Base-by-base conservation (phyloP, 2,888 invertebrate genomes). In the Agonopterix arenella region DNA sequence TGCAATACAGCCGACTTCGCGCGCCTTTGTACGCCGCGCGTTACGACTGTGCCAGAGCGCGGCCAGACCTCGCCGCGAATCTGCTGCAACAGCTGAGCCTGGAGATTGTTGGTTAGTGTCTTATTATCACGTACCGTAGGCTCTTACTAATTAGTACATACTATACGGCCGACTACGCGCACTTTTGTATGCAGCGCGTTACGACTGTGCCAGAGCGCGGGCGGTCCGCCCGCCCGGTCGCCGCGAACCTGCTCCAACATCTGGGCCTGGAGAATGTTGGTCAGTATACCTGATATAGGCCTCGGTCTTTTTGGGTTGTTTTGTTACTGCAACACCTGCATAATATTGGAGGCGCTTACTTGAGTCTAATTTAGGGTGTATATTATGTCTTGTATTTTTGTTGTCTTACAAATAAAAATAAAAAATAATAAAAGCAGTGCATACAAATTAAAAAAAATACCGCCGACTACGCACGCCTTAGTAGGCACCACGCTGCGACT, bases 161-260 rank as follows among this genome's bases (percentile, higher is more conserved):
- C n/a, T n/a, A 16, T 94, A 92, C 81, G 92, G 92, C 48, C 90
- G 93, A 11, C 89, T 95, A 54, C 90, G 91, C 53, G 92, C 94
- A 38, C 93, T 93, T 36, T 80, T 95, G 59, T 91, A 93, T 72
- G 92, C 95, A 1, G 84, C 91, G 44, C 90, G 94, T 44, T 96
- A 93, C 90, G 94, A 95, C 70, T 90, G 93, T 9, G 93, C 94
- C 11, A 90, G 94, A 56, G 94, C 96, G 69, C 93, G 95, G 67
- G 93, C 94, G 43, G 96, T 96, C 72, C 90, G n/a, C n/a, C n/a
- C n/a, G n/a, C n/a, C n/a, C n/a, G n/a, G n/a, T 96, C 61, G 93
- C 95, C 4, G 95, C 95, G 44, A 92, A 92, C 56, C 89, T 96
- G 55, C 84, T 96, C 3, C 93, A 93, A 65, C 94, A 95, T 70